Percentiles rank a stretch among this genome's conserved stretches.
phyloP scores from a whole-genome alignment of 2,113 vertebrate species.

The Silurus glanis region DNA sequence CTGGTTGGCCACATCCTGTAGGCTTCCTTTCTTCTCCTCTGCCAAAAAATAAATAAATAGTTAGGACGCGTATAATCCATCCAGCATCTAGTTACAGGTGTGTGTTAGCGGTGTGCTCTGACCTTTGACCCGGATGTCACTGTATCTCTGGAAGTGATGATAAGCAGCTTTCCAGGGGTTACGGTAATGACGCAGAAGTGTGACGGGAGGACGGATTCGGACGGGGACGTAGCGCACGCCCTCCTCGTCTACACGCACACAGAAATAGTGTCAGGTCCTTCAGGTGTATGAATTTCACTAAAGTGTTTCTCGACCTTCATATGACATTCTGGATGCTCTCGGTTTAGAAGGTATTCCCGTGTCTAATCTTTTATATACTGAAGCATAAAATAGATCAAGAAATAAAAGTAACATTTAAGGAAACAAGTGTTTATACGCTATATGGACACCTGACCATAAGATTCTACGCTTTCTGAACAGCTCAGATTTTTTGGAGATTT shows the following conservation, averaged over 20 bases:
- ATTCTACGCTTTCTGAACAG: too few species aligned
- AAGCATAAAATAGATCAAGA: too few species aligned
- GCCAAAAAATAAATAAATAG: constrained; percentile 10
- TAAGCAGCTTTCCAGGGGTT: constrained; percentile 99
- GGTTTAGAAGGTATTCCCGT: too few species aligned
- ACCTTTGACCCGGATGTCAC: constrained; percentile 97
- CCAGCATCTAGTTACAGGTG: not conserved
- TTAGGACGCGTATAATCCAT: not conserved
- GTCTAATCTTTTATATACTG: too few species aligned
- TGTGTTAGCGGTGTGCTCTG: constrained; percentile 35
- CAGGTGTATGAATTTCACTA: too few species aligned
- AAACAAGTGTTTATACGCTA: too few species aligned
- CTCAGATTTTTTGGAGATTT: too few species aligned
- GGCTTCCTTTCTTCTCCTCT: constrained; percentile 96
- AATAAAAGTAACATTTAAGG: too few species aligned
- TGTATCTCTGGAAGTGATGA: constrained; percentile 97
- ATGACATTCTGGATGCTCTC: too few species aligned
- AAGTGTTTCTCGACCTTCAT: too few species aligned
- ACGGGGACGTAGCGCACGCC: constrained; percentile 94
- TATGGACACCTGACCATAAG: too few species aligned
- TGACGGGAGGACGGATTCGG: constrained; percentile 87
- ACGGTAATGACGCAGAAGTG: constrained; percentile 91
- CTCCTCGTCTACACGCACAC: constrained; percentile 83
- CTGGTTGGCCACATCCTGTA: constrained; percentile 97
- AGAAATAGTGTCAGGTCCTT: not conserved